Base-by-base conservation (phyloP, 2,888 invertebrate species). In the Molorchus minor region DNA sequence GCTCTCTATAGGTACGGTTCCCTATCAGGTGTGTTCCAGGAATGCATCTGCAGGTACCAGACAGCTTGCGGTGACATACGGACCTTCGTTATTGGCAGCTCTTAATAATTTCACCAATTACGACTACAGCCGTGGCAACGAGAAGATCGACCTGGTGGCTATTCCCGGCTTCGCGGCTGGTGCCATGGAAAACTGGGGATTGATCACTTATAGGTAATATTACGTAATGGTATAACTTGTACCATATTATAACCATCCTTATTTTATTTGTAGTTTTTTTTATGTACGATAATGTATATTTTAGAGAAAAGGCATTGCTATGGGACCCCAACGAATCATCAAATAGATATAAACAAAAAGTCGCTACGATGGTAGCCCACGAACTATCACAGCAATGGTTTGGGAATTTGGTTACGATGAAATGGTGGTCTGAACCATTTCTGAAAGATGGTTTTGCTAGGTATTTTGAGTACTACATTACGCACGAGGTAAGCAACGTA, bases 181-280 rank as follows among this genome's bases (percentile, higher is more conserved):
- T 40, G 94, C 94, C 51, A 94, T 95, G 94, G 94, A 94, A 76
- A 95, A 96, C 77, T 95, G 94, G 94, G 95, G 95, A 7, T 82
- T 95, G 16, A 84, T 94, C 4, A 94, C 91, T 1, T 95, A 91
- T 80, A 86, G 87, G 89, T 88, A 77, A 25, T 8, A 8, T 25
- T 25, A 25, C 25, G 12, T 13, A 4, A 40, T 13, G 15, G 10
- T 16, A 2, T 15, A 25, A 8, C 3, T 25, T 3, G 25, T 25
- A 25, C n/a, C n/a, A n/a, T n/a, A n/a, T n/a, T n/a, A n/a, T n/a
- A n/a, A n/a, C n/a, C n/a, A n/a, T n/a, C n/a, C n/a, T n/a, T n/a
- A n/a, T n/a, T n/a, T n/a, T n/a, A n/a, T n/a, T n/a, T n/a, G n/a
- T n/a, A n/a, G n/a, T n/a, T n/a, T n/a, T n/a, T n/a, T n/a, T n/a